Evolutionary conservation across 1,140 invertebrate genomes (phyloP).

Genomic region (Melanaphis sacchari): DNA sequence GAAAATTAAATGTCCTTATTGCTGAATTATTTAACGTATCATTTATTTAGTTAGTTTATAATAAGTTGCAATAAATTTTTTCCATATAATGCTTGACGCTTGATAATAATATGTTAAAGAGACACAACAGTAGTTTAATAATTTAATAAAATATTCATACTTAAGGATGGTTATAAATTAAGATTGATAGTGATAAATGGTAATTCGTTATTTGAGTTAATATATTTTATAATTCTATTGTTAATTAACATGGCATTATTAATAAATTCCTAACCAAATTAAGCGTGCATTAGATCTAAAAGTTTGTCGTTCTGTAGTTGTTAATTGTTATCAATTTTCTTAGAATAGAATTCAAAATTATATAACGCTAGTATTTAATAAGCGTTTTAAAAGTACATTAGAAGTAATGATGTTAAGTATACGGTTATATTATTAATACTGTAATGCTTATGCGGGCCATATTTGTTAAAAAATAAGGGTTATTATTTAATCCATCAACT

Average conservation of each 20-base stretch:
- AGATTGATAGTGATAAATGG: background rate
- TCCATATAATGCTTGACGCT: background rate
- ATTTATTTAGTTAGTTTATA: background rate
- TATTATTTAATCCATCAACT: background rate
- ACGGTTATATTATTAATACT: background rate
- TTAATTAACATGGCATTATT: background rate
- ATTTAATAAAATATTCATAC: background rate
- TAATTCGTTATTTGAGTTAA: background rate
- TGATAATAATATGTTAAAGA: background rate
- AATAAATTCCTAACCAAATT: background rate
- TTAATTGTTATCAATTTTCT: conserved; percentile 18
- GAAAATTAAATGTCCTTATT: background rate
- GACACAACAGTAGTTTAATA: background rate
- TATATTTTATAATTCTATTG: background rate
- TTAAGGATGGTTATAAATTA: background rate
- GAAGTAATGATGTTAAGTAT: background rate
- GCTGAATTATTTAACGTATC: background rate
- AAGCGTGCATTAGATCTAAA: background rate
- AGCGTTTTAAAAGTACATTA: background rate
- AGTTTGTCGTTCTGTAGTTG: background rate
- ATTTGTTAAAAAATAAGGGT: conserved; percentile 18
- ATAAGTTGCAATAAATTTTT: background rate
- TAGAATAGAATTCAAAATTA: conserved; percentile 17
- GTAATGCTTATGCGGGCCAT: background rate
- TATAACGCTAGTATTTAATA: background rate